Conservation (phyloP, 2,113 vertebrate genomes). For the Oryzias woworae region DNA sequence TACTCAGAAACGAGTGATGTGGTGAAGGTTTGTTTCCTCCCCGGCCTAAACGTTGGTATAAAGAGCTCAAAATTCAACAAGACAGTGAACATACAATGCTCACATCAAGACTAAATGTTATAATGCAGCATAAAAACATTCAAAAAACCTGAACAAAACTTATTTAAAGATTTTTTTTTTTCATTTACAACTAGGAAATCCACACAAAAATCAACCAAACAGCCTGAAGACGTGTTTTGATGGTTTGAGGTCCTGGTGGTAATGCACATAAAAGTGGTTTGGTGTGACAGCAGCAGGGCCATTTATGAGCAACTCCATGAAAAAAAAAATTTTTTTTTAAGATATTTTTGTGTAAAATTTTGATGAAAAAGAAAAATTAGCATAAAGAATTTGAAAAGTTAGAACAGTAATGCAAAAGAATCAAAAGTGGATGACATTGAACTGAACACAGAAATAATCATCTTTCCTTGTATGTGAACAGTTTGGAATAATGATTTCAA, state of each 20-base stretch:
- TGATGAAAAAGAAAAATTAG: neutral
- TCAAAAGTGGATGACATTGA: neutral
- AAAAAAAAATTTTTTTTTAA: too few species aligned
- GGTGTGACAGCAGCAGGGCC: neutral
- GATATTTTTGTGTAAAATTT: neutral
- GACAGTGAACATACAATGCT: too few species aligned
- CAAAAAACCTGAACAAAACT: conserved; percentile 1
- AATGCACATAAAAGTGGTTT: neutral
- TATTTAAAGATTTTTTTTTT: neutral
- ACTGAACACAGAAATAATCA: neutral
- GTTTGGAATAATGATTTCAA: neutral
- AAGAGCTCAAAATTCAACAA: neutral
- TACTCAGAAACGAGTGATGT: neutral
- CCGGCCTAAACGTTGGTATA: neutral
- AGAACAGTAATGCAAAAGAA: neutral
- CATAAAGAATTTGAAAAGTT: too few species aligned
- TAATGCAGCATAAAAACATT: neutral
- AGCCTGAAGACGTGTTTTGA: neutral
- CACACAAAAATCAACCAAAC: neutral
- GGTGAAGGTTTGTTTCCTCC: neutral
- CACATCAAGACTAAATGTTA: neutral
- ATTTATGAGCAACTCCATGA: neutral
- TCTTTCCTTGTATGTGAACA: too few species aligned
- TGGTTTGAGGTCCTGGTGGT: neutral
- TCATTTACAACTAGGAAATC: neutral